phyloP scores from a whole-genome alignment of 2,888 invertebrate species.

The Lithophane socia region DNA sequence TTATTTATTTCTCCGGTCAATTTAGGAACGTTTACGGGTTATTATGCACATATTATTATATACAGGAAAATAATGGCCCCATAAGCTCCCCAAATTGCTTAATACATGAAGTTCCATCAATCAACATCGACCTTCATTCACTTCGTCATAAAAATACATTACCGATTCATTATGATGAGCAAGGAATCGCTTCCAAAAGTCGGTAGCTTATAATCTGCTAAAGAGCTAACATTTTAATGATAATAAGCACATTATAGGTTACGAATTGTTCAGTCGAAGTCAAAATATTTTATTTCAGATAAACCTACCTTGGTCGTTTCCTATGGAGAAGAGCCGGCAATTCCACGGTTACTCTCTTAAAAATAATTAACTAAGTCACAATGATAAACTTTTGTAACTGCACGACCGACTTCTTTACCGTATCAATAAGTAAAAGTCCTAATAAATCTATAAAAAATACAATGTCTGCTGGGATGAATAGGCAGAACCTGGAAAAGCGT shows the following conservation, averaged over 20 bases:
- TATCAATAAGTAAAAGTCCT: not conserved
- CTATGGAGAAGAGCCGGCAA: not conserved
- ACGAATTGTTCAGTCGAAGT: not conserved
- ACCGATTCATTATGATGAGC: slow-evolving; percentile 79
- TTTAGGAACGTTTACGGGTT: slow-evolving; percentile 36
- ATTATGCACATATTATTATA: slow-evolving; percentile 45
- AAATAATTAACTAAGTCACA: not conserved
- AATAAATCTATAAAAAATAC: not conserved
- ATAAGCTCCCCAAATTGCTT: slow-evolving; percentile 53
- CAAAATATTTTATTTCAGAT: not conserved
- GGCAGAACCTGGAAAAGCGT: not conserved
- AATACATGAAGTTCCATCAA: slow-evolving; percentile 58
- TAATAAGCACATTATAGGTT: slow-evolving; percentile 22
- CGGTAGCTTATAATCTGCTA: slow-evolving; percentile 84
- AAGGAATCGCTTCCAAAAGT: slow-evolving; percentile 85
- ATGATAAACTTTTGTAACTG: not conserved
- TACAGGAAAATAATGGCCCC: slow-evolving; percentile 38
- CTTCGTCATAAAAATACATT: slow-evolving; percentile 68
- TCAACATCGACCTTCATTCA: slow-evolving; percentile 64
- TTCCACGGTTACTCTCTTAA: not conserved
- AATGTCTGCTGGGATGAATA: not conserved
- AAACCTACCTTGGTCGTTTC: not conserved
- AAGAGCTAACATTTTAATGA: slow-evolving; percentile 80
- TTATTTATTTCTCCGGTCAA: slow-evolving; percentile 23
- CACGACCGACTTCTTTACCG: not conserved